Conservation (phyloP, 2,797 vertebrate genomes). For the Carcharodon carcharias region DNA sequence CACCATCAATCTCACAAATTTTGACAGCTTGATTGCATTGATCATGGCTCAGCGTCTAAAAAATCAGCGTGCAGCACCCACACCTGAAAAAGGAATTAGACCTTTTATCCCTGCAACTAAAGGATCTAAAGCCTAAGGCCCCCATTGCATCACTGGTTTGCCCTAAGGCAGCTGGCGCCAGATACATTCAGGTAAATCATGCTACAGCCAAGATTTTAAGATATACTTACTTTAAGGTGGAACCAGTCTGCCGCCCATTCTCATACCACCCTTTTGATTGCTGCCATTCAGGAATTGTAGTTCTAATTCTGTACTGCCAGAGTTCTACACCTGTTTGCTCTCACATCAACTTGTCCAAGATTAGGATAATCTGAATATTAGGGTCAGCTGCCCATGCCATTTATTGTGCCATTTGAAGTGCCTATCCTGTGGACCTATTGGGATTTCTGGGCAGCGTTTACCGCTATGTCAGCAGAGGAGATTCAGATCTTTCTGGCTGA, state of each 20-base stretch:
- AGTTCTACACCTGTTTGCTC: not conserved
- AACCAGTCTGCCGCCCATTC: not conserved
- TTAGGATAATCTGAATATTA: not conserved
- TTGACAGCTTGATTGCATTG: not conserved
- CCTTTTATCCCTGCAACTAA: too few species aligned
- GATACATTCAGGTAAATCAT: not conserved
- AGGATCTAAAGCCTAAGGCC: not conserved
- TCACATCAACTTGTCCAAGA: not conserved
- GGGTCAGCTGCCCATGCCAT: not conserved
- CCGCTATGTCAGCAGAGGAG: not conserved
- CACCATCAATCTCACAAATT: not conserved
- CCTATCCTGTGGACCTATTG: not conserved
- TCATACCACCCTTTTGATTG: not conserved
- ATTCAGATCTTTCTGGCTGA: not conserved
- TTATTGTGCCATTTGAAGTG: not conserved
- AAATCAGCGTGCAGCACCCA: not conserved
- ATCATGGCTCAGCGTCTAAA: not conserved
- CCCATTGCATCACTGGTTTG: not conserved
- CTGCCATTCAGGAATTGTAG: not conserved
- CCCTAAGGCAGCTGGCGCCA: not conserved
- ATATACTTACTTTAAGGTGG: not conserved
- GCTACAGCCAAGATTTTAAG: not conserved
- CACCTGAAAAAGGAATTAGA: not conserved
- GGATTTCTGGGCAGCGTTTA: not conserved
- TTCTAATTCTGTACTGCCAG: not conserved